These are phyloP conservation scores for Brachymystax lenok DNA, from an alignment of 2,797 vertebrate genomes.

Conservation along the genomic window DNA sequence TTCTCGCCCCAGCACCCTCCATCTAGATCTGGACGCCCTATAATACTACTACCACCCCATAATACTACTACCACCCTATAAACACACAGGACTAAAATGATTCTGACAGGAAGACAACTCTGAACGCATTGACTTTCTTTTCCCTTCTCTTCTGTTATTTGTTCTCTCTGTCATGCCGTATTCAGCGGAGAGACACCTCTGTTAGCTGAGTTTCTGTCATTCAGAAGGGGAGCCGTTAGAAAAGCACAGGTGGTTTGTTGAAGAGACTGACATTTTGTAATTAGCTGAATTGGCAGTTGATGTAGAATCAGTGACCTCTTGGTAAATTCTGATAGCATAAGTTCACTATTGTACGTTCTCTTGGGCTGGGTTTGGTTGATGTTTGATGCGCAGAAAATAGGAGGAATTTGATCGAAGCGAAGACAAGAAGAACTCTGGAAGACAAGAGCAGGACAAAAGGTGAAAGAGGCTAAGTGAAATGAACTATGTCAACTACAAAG, in stretches of 20 bases:
- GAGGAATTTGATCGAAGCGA: conserved; percentile 18
- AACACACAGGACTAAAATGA: conserved; percentile 41
- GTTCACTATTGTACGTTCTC: conserved; percentile 14
- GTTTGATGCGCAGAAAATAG: conserved; percentile 52
- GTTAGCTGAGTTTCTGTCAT: conserved; percentile 39
- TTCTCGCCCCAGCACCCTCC: conserved; percentile 1
- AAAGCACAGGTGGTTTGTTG: conserved; percentile 19
- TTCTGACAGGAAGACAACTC: conserved; percentile 34
- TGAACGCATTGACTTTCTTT: conserved; percentile 45
- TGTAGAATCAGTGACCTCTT: conserved; percentile 40
- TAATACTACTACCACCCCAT: not conserved
- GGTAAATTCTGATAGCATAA: conserved; percentile 44
- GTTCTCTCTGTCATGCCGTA: conserved; percentile 31
- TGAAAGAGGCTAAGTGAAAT: conserved; percentile 5
- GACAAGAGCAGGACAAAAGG: conserved; percentile 23
- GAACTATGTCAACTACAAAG: conserved; percentile 32
- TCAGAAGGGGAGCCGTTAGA: conserved; percentile 23
- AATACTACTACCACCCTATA: conserved; percentile 11
- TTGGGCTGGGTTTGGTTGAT: conserved; percentile 39
- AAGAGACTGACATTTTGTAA: conserved; percentile 32
- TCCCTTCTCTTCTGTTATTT: not conserved
- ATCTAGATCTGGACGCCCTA: conserved; percentile 31
- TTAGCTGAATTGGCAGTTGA: conserved; percentile 50
- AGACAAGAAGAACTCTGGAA: not conserved
- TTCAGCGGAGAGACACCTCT: conserved; percentile 38